A percentile compares a stretch with the other conserved stretches of the same genome.
phyloP scores from a whole-genome alignment of 2,113 vertebrate species.

The Echinops telfairi region DNA sequence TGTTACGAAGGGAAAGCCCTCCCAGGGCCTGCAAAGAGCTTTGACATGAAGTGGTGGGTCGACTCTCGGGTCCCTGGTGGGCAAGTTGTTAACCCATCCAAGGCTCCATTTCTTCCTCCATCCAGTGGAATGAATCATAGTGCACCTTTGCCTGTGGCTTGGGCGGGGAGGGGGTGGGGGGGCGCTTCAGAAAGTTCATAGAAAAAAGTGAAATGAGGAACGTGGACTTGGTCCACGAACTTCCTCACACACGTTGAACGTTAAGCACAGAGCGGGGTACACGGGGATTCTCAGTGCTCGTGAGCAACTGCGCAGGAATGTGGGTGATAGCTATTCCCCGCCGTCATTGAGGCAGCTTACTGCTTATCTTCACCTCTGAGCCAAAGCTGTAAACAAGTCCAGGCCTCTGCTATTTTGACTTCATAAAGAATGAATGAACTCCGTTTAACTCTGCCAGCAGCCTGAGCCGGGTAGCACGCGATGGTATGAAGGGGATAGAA shows the following conservation, averaged over 20 bases:
- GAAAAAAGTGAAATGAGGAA: neutral
- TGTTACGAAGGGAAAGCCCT: neutral
- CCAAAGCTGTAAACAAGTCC: no score
- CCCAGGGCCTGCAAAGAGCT: neutral
- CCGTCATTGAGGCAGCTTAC: neutral
- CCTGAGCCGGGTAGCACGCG: no score
- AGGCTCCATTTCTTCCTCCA: neutral
- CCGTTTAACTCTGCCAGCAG: neutral
- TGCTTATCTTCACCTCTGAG: neutral
- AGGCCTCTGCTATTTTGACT: neutral
- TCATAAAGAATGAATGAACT: neutral
- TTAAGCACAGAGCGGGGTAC: neutral
- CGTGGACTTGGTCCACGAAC: no score
- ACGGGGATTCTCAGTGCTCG: neutral
- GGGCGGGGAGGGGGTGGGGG: neutral
- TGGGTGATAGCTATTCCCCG: neutral
- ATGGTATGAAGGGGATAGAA: no score
- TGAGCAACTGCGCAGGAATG: neutral
- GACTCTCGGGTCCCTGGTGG: no score
- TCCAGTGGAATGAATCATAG: fast-evolving
- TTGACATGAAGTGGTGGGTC: neutral
- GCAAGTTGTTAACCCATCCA: neutral
- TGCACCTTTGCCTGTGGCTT: fast-evolving
- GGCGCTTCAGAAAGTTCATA: no score
- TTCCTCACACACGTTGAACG: neutral